Conservation (phyloP, 2,797 vertebrate species). For the Darevskia nairensis region DNA sequence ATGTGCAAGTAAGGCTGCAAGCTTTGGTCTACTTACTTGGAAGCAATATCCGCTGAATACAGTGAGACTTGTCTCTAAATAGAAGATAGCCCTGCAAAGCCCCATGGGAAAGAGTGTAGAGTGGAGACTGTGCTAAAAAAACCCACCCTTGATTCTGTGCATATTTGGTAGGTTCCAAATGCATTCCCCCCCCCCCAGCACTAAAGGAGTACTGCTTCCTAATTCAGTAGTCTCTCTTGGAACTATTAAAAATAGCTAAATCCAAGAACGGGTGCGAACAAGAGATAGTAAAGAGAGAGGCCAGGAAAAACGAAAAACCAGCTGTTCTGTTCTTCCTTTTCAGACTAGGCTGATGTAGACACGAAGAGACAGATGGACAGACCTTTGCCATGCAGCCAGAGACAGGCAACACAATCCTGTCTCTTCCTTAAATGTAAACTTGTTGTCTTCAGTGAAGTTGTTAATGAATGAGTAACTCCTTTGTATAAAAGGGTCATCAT, state of each 20-base stretch:
- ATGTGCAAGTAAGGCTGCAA: neutral
- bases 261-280: neutral
- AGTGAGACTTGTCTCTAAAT: neutral
- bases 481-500: constrained; percentile 12
- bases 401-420: neutral
- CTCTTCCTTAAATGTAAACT: constrained; percentile 17
- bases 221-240: constrained; percentile 16
- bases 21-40: neutral
- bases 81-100: neutral
- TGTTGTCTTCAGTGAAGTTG: neutral
- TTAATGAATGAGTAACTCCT: neutral
- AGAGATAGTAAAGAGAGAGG: neutral
- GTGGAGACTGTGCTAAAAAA: neutral
- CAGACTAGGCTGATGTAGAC: constrained; percentile 10
- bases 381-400: neutral
- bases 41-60: too few relatives aligned
- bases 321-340: constrained; percentile 18
- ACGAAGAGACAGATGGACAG: neutral
- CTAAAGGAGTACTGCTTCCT: constrained; percentile 7
- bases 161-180: neutral
- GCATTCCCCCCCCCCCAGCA: neutral
- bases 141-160: neutral
- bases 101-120: neutral
- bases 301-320: constrained; percentile 8
- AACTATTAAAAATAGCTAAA: neutral